Evolutionary conservation across 2,888 invertebrate species (phyloP).

Genomic region (Cheilosia vernalis): DNA sequence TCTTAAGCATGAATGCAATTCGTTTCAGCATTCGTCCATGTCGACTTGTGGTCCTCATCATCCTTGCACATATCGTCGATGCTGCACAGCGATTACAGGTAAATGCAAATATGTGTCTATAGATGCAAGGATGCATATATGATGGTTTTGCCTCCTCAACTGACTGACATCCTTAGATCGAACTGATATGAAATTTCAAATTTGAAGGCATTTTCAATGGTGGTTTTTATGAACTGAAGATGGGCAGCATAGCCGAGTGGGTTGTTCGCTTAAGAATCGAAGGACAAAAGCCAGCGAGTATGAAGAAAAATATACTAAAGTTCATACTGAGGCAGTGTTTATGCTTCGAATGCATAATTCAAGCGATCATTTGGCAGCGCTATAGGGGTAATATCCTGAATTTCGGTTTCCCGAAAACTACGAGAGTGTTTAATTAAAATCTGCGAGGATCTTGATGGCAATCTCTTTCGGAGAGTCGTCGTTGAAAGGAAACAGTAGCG

Average conservation of each 20-base stretch:
- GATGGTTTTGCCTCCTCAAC: constrained; percentile 46
- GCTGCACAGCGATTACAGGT: constrained; percentile 57
- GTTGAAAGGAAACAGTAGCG: not conserved
- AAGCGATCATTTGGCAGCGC: constrained; percentile 2
- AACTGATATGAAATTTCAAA: constrained; percentile 68
- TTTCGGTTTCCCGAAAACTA: constrained; percentile 30
- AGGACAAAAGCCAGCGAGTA: constrained; percentile 50
- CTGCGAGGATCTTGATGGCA: constrained; percentile 39
- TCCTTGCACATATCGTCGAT: constrained; percentile 54
- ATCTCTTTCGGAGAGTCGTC: not conserved
- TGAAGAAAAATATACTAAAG: constrained; percentile 11
- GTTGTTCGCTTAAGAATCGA: constrained; percentile 36
- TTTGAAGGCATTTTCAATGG: constrained; percentile 41
- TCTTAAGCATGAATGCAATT: constrained; percentile 43
- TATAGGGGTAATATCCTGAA: constrained; percentile 1
- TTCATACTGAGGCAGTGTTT: constrained; percentile 26
- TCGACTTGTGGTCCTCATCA: constrained; percentile 25
- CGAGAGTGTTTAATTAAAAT: constrained; percentile 34
- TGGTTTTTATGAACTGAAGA: constrained; percentile 28
- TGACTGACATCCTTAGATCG: constrained; percentile 73
- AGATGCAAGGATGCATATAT: constrained; percentile 50
- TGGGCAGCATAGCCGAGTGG: not conserved
- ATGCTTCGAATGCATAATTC: constrained; percentile 17
- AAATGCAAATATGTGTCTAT: constrained; percentile 49
- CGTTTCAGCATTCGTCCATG: constrained; percentile 26